phyloP scores from a whole-genome alignment of 2,888 invertebrate genomes.

The Luffia ferchaultella region DNA sequence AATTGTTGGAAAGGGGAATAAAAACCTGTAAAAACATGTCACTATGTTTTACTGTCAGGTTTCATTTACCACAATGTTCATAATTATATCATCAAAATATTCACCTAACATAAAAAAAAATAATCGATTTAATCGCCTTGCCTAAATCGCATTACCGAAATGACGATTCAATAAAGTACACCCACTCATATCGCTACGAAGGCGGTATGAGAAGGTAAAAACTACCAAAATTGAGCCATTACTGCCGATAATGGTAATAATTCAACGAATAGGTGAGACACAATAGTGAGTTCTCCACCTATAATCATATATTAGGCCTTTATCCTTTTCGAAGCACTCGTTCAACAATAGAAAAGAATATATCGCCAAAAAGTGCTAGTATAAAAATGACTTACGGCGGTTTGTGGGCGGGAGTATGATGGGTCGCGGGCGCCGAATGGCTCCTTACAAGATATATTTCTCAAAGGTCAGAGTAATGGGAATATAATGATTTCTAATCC shows the following conservation, averaged over 20 bases:
- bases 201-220: background rate
- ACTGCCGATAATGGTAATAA: constrained; percentile 49
- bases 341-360: constrained; percentile 61
- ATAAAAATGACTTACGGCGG: constrained; percentile 62
- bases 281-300: constrained; percentile 59
- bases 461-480: too few species aligned
- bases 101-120: too few species aligned
- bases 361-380: constrained; percentile 63
- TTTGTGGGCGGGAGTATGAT: background rate
- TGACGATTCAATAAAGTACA: background rate
- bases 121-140: too few species aligned
- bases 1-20: too few species aligned
- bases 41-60: too few species aligned
- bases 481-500: background rate
- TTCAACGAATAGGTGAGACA: constrained; percentile 59
- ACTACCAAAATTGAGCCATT: constrained; percentile 36
- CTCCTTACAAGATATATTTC: background rate
- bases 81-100: too few species aligned
- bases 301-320: constrained; percentile 64
- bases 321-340: constrained; percentile 60
- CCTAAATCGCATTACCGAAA: too few species aligned
- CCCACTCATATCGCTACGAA: background rate
- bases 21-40: too few species aligned
- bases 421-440: background rate
- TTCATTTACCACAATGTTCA: too few species aligned